phyloP scores from a whole-genome alignment of 2,797 vertebrate genomes.

The Chrysocyon brachyurus region DNA sequence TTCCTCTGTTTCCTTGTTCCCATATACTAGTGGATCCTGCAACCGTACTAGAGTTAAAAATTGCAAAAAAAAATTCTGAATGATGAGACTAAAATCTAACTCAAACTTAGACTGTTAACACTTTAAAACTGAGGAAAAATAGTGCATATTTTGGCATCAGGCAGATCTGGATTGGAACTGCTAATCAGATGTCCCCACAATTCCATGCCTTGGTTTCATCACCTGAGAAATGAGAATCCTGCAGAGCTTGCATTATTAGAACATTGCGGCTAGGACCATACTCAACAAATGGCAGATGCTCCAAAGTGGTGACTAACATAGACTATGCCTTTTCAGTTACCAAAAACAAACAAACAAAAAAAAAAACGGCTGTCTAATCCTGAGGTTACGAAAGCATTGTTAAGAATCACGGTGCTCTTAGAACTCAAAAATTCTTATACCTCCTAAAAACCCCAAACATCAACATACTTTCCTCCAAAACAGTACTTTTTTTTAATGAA shows the following conservation, averaged over 20 bases:
- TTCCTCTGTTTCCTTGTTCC: background rate
- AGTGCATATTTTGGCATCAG: too few relatives aligned
- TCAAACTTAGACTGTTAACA: background rate
- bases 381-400: background rate
- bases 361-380: too few relatives aligned
- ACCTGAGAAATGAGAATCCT: background rate
- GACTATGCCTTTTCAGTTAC: rapidly evolving
- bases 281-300: background rate
- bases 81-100: background rate
- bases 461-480: background rate
- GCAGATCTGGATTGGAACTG: background rate
- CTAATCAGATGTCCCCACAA: too few relatives aligned
- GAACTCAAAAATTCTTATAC: background rate
- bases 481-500: background rate
- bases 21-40: background rate
- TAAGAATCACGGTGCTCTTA: background rate
- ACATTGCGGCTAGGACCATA: rapidly evolving
- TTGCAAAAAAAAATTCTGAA: background rate
- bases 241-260: background rate
- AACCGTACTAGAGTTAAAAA: background rate
- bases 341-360: background rate
- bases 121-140: background rate
- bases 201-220: background rate
- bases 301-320: background rate
- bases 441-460: background rate